These are phyloP conservation scores for Serranus cabrilla DNA, from an alignment of 2,797 vertebrate species.

Conservation along the genomic window DNA sequence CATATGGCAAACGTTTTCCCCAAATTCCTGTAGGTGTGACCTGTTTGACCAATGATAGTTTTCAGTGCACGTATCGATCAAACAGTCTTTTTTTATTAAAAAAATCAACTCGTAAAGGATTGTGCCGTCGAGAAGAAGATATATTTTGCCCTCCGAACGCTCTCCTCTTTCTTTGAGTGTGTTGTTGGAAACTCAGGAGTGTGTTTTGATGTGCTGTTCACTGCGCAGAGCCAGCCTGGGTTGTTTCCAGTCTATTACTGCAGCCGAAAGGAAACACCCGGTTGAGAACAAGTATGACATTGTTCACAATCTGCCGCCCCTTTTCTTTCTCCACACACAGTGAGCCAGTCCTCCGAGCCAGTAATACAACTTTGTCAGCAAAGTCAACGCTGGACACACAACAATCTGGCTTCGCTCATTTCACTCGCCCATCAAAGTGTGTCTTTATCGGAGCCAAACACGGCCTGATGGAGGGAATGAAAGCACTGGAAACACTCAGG, in stretches of 20 bases:
- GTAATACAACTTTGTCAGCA: conserved; percentile 63
- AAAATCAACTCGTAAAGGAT: background rate
- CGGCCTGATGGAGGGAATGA: background rate
- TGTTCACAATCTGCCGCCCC: conserved; percentile 61
- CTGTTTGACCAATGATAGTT: no score
- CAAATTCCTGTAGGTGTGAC: background rate
- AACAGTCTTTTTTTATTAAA: background rate
- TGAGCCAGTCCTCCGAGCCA: conserved; percentile 37
- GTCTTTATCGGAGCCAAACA: conserved; percentile 28
- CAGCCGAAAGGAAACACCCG: conserved; percentile 63
- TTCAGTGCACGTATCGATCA: background rate
- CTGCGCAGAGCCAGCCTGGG: conserved; percentile 39
- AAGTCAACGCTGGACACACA: conserved; percentile 47
- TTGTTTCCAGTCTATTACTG: conserved; percentile 54
- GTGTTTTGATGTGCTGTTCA: conserved; percentile 39
- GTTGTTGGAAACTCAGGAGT: conserved; percentile 35
- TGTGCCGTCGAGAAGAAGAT: background rate
- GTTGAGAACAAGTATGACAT: conserved; percentile 77
- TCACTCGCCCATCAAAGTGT: conserved; percentile 10
- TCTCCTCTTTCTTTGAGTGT: background rate
- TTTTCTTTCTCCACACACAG: conserved; percentile 33
- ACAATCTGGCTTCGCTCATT: conserved; percentile 35
- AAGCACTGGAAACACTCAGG: background rate
- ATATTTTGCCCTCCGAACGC: background rate
- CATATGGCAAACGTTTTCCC: background rate